Percentiles rank a stretch among this genome's conserved stretches.
phyloP scores from a whole-genome alignment of 2,888 invertebrate genomes.

The Eupsilia transversa region DNA sequence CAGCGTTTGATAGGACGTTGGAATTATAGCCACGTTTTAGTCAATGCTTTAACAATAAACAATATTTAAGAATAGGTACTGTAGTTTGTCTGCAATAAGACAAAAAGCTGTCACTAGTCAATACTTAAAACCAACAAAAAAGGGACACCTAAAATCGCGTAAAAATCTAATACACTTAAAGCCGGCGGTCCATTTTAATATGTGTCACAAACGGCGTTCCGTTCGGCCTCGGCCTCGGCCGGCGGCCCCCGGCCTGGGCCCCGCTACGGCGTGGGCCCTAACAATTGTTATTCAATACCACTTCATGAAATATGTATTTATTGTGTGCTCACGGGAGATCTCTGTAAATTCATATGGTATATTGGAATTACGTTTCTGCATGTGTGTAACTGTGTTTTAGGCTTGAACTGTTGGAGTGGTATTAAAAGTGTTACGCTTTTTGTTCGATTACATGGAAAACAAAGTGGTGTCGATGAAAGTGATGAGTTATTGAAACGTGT shows the following conservation, averaged over 20 bases:
- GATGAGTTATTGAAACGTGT: conserved; percentile 19
- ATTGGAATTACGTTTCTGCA: conserved; percentile 56
- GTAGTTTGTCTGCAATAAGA: too few relatives aligned
- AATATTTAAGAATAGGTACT: not conserved
- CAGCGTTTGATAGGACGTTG: not conserved
- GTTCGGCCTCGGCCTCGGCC: conserved; percentile 56
- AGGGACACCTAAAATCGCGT: conserved; percentile 44
- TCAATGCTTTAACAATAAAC: not conserved
- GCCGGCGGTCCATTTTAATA: conserved; percentile 76
- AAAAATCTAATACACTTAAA: conserved; percentile 79
- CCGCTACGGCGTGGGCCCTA: conserved; percentile 59
- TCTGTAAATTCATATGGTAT: conserved; percentile 75
- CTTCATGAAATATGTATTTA: conserved; percentile 88
- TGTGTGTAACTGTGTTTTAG: conserved; percentile 56
- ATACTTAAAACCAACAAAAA: conserved; percentile 37
- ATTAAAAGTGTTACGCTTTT: conserved; percentile 68
- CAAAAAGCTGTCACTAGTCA: conserved; percentile 26
- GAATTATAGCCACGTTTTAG: not conserved
- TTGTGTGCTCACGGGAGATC: conserved; percentile 71
- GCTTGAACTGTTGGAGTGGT: conserved; percentile 61
- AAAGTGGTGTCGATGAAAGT: conserved; percentile 17
- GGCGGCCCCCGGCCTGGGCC: conserved; percentile 49
- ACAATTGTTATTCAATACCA: conserved; percentile 85
- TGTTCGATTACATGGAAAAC: conserved; percentile 43
- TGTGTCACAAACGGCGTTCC: conserved; percentile 74